phyloP scores from a whole-genome alignment of 2,797 vertebrate genomes.

The Huso huso region DNA sequence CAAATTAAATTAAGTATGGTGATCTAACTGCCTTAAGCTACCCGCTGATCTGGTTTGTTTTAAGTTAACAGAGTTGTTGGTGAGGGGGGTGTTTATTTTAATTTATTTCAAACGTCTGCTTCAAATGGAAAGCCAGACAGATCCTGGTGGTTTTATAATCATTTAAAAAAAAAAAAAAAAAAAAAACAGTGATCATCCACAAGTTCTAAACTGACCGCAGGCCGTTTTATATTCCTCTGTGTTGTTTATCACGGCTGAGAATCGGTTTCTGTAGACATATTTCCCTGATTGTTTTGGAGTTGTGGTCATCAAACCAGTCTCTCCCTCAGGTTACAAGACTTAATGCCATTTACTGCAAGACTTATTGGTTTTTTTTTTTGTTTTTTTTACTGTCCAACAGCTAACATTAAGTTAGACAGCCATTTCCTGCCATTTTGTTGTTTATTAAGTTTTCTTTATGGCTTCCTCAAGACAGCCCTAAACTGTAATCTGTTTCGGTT shows the following conservation, averaged over 20 bases:
- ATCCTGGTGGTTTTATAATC: background rate
- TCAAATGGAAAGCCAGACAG: background rate
- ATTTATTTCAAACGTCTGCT: background rate
- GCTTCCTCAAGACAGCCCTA: background rate
- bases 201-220: too few relatives aligned
- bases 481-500: background rate
- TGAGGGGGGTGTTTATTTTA: background rate
- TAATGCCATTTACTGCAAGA: background rate
- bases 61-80: constrained; percentile 10
- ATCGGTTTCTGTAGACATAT: too few relatives aligned
- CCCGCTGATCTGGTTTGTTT: constrained; percentile 27
- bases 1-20: constrained; percentile 25
- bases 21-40: constrained; percentile 14
- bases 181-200: background rate
- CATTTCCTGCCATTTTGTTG: constrained; percentile 13
- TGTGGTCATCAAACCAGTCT: too few relatives aligned
- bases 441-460: background rate
- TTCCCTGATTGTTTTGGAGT: too few relatives aligned
- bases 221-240: too few relatives aligned
- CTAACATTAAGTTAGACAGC: background rate
- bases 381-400: background rate
- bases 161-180: background rate
- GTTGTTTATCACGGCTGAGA: too few relatives aligned
- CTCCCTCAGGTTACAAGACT: too few relatives aligned
- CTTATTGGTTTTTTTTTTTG: background rate